Evolutionary conservation across 1,140 invertebrate genomes (phyloP), one percentile per base, ranked within the genome.

Genomic region (Pseudachorutes palmiensis): DNA sequence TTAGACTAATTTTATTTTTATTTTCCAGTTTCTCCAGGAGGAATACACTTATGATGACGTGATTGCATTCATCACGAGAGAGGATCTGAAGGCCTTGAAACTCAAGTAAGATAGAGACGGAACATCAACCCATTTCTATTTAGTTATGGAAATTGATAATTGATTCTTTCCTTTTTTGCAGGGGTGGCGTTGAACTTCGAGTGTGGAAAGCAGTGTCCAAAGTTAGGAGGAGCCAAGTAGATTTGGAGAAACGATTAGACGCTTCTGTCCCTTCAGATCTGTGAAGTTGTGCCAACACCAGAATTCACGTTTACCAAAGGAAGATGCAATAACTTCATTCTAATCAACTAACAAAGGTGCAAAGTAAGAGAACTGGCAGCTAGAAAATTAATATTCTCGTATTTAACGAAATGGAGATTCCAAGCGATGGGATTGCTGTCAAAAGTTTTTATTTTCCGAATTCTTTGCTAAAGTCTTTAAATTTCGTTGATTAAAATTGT

Each of bases 11-110:
- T 41, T 65, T 64, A 32, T 32, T 68, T 36, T 3, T 33, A 41
- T 75, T 51, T 78, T 80, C 29, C 69, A 87, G 84, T 84, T 94
- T 75, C 73, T 87, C 24, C 76, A 81, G 62, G 88, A 93, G 77
- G 86, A 90, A 68, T 93, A 90, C 76, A 87, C 84, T 12, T 82
- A 90, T 71, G 83, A 87, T 62, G 90, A 94, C 78, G 78, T 94
- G 30, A 78, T 92, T 45, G 82, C 84, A 68, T 83, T 87, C 70
- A 81, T 91, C 67, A 86, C 83, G 1, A 82, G 87, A 74, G 86
- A 91, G 69, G 92, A 94, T 79, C 76, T 94, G 58, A 81, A 84
- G 59, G 83, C 83, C 75, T 75, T 93, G 55, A 83, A 85, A 51
- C 79, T 94, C 55, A 86, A 83, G 87, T 90, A 79, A 77, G 80